Evolutionary conservation across 1,140 invertebrate species (phyloP).

Genomic region (Pararge aegeria): DNA sequence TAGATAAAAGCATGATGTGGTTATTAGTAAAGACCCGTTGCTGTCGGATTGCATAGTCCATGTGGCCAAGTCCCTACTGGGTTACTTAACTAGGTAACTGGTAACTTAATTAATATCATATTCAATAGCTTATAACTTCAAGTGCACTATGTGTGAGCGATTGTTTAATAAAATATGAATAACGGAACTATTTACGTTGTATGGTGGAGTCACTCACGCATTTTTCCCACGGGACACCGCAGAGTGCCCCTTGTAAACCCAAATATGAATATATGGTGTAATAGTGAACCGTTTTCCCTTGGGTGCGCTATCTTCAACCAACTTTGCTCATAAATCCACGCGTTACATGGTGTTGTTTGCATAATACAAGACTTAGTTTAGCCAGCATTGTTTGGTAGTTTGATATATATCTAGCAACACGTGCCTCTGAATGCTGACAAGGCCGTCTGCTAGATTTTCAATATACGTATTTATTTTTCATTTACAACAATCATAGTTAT

Average conservation of each 20-base stretch:
- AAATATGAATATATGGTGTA: conserved; percentile 66
- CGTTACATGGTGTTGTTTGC: conserved; percentile 75
- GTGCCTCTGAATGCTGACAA: conserved; percentile 34
- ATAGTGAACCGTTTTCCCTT: conserved; percentile 49
- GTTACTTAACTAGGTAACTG: no score
- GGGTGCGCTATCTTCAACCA: conserved; percentile 62
- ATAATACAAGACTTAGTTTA: conserved; percentile 72
- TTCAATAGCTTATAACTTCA: no score
- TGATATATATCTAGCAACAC: conserved; percentile 51
- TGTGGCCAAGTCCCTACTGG: no score
- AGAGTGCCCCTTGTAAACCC: conserved; percentile 36
- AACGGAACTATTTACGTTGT: background rate
- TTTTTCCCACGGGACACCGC: conserved; percentile 33
- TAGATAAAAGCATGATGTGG: no score
- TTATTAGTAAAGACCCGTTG: no score
- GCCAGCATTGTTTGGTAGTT: conserved; percentile 66
- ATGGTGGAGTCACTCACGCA: conserved; percentile 40
- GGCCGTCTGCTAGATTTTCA: background rate
- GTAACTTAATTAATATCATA: no score
- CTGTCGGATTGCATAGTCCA: no score
- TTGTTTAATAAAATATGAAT: background rate
- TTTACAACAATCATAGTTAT: no score
- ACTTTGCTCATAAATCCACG: conserved; percentile 73
- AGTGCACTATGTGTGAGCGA: no score
- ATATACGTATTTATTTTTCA: no score